phyloP scores from a whole-genome alignment of 2,797 vertebrate species.

The Sebastes matsubarae region DNA sequence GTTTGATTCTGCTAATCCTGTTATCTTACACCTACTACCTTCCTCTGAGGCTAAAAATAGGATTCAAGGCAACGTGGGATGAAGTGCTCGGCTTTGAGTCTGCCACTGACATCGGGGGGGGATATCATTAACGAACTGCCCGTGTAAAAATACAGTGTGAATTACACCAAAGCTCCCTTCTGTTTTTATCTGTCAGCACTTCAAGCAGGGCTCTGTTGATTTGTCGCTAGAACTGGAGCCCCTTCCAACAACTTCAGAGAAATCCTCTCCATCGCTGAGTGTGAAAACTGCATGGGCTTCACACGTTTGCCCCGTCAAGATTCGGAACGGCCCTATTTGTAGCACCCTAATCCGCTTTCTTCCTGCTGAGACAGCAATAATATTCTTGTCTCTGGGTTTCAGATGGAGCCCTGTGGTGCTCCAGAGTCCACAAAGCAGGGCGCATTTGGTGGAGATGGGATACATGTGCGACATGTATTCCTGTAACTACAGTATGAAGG shows the following conservation, averaged over 20 bases:
- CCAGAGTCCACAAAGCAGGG: constrained; percentile 51
- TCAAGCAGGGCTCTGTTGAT: constrained; percentile 52
- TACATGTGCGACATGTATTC: constrained; percentile 40
- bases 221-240: constrained; percentile 30
- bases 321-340: constrained; percentile 68
- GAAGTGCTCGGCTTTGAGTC: constrained; percentile 49
- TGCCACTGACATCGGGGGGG: constrained; percentile 40
- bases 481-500: constrained; percentile 28
- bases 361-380: constrained; percentile 76
- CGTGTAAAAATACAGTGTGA: constrained; percentile 54
- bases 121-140: constrained; percentile 53
- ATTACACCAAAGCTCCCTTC: constrained; percentile 58
- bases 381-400: constrained; percentile 76
- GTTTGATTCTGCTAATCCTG: constrained; percentile 69
- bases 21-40: constrained; percentile 68
- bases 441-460: constrained; percentile 45
- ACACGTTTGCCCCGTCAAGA: constrained; percentile 61
- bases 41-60: constrained; percentile 65
- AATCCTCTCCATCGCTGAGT: constrained; percentile 54
- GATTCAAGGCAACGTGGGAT: constrained; percentile 30
- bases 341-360: constrained; percentile 76
- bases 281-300: constrained; percentile 49
- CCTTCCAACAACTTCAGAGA: constrained; percentile 55
- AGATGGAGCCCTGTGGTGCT: constrained; percentile 65
- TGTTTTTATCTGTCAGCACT: constrained; percentile 54